Percentiles rank a stretch among this genome's conserved stretches.
These are phyloP conservation scores for Flexamia atlantica DNA, from an alignment of 2,888 invertebrate genomes.

Conservation along the genomic window DNA sequence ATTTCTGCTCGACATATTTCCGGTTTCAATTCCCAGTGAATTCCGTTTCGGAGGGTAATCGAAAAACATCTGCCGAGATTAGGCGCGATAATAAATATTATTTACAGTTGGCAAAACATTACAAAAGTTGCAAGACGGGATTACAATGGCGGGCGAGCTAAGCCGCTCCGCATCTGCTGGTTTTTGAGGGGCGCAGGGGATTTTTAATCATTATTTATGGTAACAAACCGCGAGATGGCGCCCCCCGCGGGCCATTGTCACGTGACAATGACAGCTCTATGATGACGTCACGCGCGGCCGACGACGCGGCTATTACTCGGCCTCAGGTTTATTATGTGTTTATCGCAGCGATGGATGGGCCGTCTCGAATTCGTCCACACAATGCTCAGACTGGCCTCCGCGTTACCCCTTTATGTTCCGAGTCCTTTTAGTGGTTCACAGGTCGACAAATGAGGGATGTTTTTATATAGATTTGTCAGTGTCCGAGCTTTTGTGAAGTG, in stretches of 20 bases:
- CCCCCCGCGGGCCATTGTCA: slow-evolving; percentile 36
- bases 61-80: slow-evolving; percentile 47
- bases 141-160: not conserved
- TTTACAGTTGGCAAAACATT: slow-evolving; percentile 54
- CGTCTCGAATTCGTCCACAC: not conserved
- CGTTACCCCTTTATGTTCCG: not conserved
- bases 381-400: not conserved
- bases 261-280: slow-evolving; percentile 38
- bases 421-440: too few species aligned
- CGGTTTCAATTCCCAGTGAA: not conserved
- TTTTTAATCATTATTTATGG: slow-evolving; percentile 57
- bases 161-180: slow-evolving; percentile 6
- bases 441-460: not conserved
- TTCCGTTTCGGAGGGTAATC: not conserved
- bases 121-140: slow-evolving; percentile 8
- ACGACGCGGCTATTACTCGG: slow-evolving; percentile 22
- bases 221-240: slow-evolving; percentile 57
- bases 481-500: not conserved
- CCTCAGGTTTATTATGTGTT: not conserved
- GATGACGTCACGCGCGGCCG: slow-evolving; percentile 11
- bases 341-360: not conserved
- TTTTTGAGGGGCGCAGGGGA: not conserved
- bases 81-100: slow-evolving; percentile 35
- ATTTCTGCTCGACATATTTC: slow-evolving; percentile 30
- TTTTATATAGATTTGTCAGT: not conserved